Base-by-base conservation (phyloP, 2,113 vertebrate species). In the Hypocryptadius cinnamomeus region DNA sequence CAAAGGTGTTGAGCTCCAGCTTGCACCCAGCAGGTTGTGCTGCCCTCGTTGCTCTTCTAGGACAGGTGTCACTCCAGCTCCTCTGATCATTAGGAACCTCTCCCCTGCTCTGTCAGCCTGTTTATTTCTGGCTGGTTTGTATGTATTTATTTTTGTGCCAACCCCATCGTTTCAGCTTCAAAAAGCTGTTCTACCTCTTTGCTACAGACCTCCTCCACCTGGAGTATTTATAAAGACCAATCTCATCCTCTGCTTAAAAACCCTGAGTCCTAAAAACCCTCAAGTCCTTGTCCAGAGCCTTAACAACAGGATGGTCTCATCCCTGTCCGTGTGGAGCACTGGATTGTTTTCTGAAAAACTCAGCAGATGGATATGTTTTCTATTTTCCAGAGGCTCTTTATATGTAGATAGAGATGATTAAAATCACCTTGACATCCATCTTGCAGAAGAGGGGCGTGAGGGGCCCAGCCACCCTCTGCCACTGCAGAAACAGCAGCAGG, bases 101-200 rank as follows among this genome's bases (percentile, higher is more conserved):
- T 83, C 54, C 65, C 63, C 48, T 82, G 28, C 3, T 91, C 91
- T 74, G 35, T 70, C 92, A 90, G 76, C 72, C 40, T 94, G 85
- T 92, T 94, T 94, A 95, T 96, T 96, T 60, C 95, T 93, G 88
- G 64, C 40, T 86, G 64, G 20, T 71, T 86, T 96, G 9, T 71
- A 2, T 86, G 51, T 92, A 6, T 95, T 96, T 95, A 64, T 92
- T 95, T 92, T 86, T 56, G 56, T 93, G 86, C 90, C 89, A 92
- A 23, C 0, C 0, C 77, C 79, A 57, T 94, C 83, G 1, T 70
- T 96, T 74, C 31, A 83, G 90, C 89, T 90, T 89, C 82, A 51
- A 39, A 85, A 93, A 92, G 92, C 95, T 96, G 85, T 89, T 88
- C 85, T 89, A 92, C 93, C 94, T 92, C 93, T 92, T 79, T 94